Evolutionary conservation across 2,113 vertebrate genomes (phyloP).

Genomic region (Ovis canadensis): DNA sequence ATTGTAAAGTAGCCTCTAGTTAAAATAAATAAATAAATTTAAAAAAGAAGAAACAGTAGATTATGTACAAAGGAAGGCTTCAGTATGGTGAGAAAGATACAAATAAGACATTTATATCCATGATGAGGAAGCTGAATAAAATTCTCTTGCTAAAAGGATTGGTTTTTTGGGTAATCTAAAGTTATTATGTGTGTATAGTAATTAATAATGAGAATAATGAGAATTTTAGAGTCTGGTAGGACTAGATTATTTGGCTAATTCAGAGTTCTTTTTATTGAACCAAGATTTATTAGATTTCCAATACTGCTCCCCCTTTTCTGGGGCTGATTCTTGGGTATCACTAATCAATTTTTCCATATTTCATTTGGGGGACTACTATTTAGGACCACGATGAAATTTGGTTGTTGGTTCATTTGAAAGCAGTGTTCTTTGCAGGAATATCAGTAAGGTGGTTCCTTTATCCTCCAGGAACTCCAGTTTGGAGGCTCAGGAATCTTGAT

Average conservation of each 20-base stretch:
- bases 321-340: not conserved
- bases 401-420: not conserved
- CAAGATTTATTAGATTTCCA: not conserved
- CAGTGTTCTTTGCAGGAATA: not conserved
- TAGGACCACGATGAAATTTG: not conserved
- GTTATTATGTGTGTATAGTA: not conserved
- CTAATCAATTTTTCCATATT: not conserved
- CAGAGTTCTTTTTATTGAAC: not conserved
- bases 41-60: not conserved
- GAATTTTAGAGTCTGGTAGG: not conserved
- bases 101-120: not conserved
- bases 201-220: not conserved
- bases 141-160: not conserved
- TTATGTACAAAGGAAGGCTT: not conserved
- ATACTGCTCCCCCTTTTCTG: not conserved
- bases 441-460: not conserved
- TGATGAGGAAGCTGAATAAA: not conserved
- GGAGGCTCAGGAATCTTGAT: not conserved
- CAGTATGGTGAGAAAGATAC: not conserved
- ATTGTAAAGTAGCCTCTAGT: not conserved
- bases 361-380: not conserved
- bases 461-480: not conserved
- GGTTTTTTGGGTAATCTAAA: not conserved
- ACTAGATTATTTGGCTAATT: not conserved
- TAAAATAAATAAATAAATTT: not conserved